These are phyloP conservation scores for Euleptes europaea DNA, from an alignment of 2,113 vertebrate genomes.

Conservation along the genomic window DNA sequence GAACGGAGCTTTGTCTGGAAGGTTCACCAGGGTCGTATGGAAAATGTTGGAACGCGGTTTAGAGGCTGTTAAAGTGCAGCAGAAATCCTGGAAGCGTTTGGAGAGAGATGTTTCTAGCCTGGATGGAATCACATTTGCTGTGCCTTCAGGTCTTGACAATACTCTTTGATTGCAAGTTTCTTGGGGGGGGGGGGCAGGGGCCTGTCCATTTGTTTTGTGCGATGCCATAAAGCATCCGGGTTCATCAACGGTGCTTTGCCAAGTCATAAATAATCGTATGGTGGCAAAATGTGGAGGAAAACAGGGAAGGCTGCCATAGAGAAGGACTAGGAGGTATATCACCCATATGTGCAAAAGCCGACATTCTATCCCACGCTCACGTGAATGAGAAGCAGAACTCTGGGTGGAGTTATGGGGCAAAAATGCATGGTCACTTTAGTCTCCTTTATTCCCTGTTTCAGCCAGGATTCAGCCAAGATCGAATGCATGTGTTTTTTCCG, in stretches of 20 bases:
- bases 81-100: background rate
- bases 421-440: too few relatives aligned
- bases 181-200: background rate
- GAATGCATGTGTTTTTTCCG: too few relatives aligned
- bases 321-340: too few relatives aligned
- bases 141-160: background rate
- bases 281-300: background rate
- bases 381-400: background rate
- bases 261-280: background rate
- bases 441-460: too few relatives aligned
- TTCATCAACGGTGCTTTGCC: background rate
- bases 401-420: background rate
- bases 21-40: constrained; percentile 39
- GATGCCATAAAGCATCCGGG: background rate
- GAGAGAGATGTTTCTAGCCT: background rate
- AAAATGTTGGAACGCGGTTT: constrained; percentile 20
- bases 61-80: background rate
- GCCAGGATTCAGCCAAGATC: too few relatives aligned
- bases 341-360: too few relatives aligned
- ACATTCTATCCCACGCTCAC: background rate
- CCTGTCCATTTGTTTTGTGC: background rate
- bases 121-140: background rate
- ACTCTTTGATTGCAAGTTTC: background rate
- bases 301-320: too few relatives aligned
- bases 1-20: constrained; percentile 40